Evolutionary conservation across 2,888 invertebrate genomes (phyloP), one percentile per base, ranked within the genome.

Genomic region (Neoaliturus tenellus): DNA sequence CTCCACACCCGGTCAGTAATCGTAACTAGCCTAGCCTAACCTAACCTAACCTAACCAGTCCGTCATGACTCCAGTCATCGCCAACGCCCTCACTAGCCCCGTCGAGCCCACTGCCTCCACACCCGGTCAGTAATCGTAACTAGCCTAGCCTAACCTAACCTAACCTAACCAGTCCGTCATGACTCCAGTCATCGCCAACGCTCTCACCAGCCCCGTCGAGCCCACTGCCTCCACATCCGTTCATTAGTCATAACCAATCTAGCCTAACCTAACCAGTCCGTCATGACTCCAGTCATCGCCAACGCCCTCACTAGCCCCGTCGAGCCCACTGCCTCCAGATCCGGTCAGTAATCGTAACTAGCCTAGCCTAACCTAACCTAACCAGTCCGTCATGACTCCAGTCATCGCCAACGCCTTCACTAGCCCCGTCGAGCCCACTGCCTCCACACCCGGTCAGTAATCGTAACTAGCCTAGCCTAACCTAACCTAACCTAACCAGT

Each of bases 11-110:
- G 83, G 83, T 83, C 55, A 39, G 44, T 51, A n/a, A 17, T 20
- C 5, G 28, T 41, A 14, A 44, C n/a, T n/a, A n/a, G n/a, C n/a
- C n/a, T n/a, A n/a, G n/a, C n/a, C n/a, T n/a, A n/a, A n/a, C n/a
- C n/a, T n/a, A n/a, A n/a, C n/a, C n/a, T n/a, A n/a, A n/a, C n/a
- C 96, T 80, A 78, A 78, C 35, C 95, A 95, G 89, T 93, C 86
- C n/a, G 87, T 86, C 23, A 84, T 86, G 12, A 87, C 87, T 25
- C 86, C 87, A 8, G 85, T 86, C 75, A 87, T 87, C 31, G 86
- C 84, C 14, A 86, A 85, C 85, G 85, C 86, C 44, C 85, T 87
- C 33, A 86, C 87, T 58, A 88, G 88, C 41, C 88, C 88, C 17
- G 86, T 85, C 48, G 88, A 88, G 67, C 84, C 85, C 10, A 84